Conservation (phyloP, 2,797 vertebrate genomes). For the Neostethus bicornis region DNA sequence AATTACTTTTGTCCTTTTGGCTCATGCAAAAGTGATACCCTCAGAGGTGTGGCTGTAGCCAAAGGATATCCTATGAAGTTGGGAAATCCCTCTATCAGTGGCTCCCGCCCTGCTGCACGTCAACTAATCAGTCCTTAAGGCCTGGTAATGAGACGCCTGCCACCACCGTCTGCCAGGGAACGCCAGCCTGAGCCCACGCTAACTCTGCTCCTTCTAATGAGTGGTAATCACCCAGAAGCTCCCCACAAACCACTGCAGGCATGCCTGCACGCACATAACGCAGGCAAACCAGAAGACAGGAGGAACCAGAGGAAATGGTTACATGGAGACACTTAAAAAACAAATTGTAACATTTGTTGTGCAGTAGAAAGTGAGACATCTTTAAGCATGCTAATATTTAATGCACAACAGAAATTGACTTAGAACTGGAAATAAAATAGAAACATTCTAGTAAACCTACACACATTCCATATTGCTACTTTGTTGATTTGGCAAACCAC, state of each 20-base stretch:
- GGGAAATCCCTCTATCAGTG: slow-evolving; percentile 78
- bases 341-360: slow-evolving; percentile 53
- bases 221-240: slow-evolving; percentile 77
- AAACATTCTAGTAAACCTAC: slow-evolving; percentile 52
- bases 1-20: slow-evolving; percentile 72
- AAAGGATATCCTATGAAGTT: slow-evolving; percentile 82
- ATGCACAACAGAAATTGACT: slow-evolving; percentile 56
- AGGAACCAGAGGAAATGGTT: slow-evolving; percentile 58
- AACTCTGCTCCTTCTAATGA: slow-evolving; percentile 76
- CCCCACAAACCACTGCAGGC: slow-evolving; percentile 71
- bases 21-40: slow-evolving; percentile 74
- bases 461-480: slow-evolving; percentile 60
- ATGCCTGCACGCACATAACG: slow-evolving; percentile 67
- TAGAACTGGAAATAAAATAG: slow-evolving; percentile 31
- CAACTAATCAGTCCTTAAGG: slow-evolving; percentile 77
- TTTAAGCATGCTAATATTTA: slow-evolving; percentile 25
- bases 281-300: slow-evolving; percentile 30
- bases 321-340: slow-evolving; percentile 57
- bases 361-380: slow-evolving; percentile 22
- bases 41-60: slow-evolving; percentile 74
- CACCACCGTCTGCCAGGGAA: slow-evolving; percentile 74
- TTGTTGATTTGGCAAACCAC: slow-evolving; percentile 59
- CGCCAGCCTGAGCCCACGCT: slow-evolving; percentile 67
- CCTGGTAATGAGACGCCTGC: slow-evolving; percentile 74
- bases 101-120: slow-evolving; percentile 72